Base-by-base conservation (phyloP, 2,113 vertebrate genomes). In the Thamnaconus septentrionalis region DNA sequence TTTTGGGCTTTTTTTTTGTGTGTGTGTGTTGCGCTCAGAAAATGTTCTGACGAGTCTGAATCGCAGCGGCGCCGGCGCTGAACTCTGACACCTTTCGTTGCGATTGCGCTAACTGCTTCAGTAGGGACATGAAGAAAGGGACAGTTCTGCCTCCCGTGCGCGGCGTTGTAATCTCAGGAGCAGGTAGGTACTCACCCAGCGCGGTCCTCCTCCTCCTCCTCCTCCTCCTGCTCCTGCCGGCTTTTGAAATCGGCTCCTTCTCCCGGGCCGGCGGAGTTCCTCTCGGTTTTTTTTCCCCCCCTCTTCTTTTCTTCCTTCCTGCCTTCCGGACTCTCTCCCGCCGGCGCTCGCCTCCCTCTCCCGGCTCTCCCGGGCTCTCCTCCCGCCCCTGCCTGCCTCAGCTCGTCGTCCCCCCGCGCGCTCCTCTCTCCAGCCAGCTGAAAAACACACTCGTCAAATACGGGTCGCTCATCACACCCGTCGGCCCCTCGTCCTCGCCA, bases 361-460 rank as follows among this genome's bases (percentile, higher is more conserved):
- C 10, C 11, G 18, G 31, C 60, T 59, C 76, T 59, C 66, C 68
- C 70, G 81, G 18, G 18, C 78, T 80, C 78, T 69, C 66, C 81
- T 53, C 54, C 73, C 71, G 76, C 44, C 10, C n/a, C 64, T 65
- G 58, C 64, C 80, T 74, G 76, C 66, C 61, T 66, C 64, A 63
- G 58, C 64, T 79, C 73, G 76, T 69, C 61, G 64, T 41, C 54
- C 41, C n/a, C 59, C 75, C 62, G 60, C 47, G 59, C 1, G 68
- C 82, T 73, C 73, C 66, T 49, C 75, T 87, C 86, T 88, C 85
- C 86, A 88, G 80, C 81, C 79, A 90, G 84, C 84, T 90, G 88
- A 88, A 90, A 88, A 88, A 78, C 85, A 82, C 83, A 61, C 80
- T 87, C 83, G 78, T 80, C 79, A 89, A 85, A 88, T 85, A 84